A percentile compares a stretch with the other conserved stretches of the same genome.
Evolutionary conservation across 2,888 invertebrate species (phyloP).

Genomic region (Epinotia bilunana): DNA sequence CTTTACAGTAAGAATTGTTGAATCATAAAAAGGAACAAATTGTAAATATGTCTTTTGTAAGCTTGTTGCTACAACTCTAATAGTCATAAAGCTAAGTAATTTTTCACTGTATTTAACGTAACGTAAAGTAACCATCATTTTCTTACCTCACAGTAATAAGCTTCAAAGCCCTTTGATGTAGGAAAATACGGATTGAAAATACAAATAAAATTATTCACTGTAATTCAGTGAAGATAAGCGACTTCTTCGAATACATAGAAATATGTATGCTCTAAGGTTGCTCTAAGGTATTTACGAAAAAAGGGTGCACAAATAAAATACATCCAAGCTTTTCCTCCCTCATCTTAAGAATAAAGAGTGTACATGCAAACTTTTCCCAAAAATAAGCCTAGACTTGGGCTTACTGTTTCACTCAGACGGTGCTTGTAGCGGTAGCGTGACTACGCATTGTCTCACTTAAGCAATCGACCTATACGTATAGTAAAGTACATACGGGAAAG

Average conservation of each 20-base stretch:
- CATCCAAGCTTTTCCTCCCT: too few species aligned
- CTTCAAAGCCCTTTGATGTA: constrained; percentile 2
- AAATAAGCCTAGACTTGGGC: not conserved
- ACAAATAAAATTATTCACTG: not conserved
- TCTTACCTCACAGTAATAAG: not conserved
- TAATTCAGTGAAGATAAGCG: not conserved
- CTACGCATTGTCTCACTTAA: too few species aligned
- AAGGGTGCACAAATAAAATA: too few species aligned
- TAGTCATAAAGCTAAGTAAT: not conserved
- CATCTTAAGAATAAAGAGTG: too few species aligned
- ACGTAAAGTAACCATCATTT: not conserved
- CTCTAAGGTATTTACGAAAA: too few species aligned
- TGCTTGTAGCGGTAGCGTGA: too few species aligned
- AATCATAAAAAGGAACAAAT: not conserved
- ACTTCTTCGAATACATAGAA: not conserved
- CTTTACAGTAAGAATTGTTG: not conserved
- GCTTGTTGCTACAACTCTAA: not conserved
- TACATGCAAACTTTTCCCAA: not conserved
- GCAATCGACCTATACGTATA: not conserved
- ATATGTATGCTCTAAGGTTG: too few species aligned
- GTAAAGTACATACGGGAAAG: not conserved
- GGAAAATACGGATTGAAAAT: not conserved
- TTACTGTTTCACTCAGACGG: too few species aligned
- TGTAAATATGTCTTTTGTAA: not conserved
- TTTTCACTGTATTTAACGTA: not conserved